phyloP scores from a whole-genome alignment of 2,113 vertebrate genomes.

The Caretta caretta region DNA sequence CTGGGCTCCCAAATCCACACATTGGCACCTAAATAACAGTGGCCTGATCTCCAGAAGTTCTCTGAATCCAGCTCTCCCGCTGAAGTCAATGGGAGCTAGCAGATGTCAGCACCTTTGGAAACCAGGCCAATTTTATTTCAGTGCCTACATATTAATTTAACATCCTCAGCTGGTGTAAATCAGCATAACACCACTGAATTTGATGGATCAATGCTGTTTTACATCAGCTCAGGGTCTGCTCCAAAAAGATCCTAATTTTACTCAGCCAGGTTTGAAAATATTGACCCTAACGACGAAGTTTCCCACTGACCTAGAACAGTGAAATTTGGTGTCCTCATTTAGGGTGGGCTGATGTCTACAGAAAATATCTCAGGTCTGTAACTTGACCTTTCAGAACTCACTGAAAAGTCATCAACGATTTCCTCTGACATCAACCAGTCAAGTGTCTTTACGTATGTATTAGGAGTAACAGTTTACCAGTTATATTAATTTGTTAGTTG shows the following conservation, averaged over 20 bases:
- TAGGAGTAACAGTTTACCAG: slow-evolving; percentile 49
- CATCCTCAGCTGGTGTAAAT: neutral
- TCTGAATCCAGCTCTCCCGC: neutral
- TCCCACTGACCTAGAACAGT: slow-evolving; percentile 11
- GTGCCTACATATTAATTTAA: neutral
- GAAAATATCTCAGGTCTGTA: slow-evolving; percentile 41
- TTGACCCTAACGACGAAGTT: neutral
- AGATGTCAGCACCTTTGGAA: neutral
- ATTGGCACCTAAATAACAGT: neutral
- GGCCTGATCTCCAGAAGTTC: neutral
- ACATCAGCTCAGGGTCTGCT: neutral
- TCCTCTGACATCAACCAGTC: slow-evolving; percentile 70
- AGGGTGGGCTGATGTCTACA: slow-evolving; percentile 6
- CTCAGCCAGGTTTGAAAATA: neutral
- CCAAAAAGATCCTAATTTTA: neutral
- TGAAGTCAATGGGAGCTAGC: neutral
- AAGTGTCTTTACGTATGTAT: slow-evolving; percentile 68
- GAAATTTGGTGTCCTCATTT: slow-evolving; percentile 53
- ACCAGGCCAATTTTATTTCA: neutral
- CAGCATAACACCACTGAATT: neutral
- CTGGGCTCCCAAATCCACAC: neutral
- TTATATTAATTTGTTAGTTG: slow-evolving; percentile 69
- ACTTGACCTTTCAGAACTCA: slow-evolving; percentile 53
- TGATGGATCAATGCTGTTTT: neutral
- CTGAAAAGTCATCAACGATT: slow-evolving; percentile 68